phyloP scores from a whole-genome alignment of 2,888 invertebrate species.

The Dugesia japonica region DNA sequence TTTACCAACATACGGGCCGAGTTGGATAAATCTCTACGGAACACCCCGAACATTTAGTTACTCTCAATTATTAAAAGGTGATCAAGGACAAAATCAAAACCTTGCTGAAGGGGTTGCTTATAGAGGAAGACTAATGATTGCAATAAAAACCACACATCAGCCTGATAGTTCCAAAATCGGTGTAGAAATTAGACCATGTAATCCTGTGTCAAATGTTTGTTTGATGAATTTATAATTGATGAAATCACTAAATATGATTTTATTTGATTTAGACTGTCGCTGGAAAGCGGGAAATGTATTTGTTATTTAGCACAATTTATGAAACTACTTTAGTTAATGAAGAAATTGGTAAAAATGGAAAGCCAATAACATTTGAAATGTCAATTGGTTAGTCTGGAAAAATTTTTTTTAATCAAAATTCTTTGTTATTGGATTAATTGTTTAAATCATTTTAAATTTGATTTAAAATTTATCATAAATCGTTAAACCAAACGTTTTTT shows the following conservation, averaged over 20 bases:
- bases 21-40: not conserved
- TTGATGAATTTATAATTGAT: not conserved
- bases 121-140: not conserved
- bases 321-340: not conserved
- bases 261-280: not conserved
- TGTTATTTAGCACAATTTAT: not conserved
- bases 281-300: constrained; percentile 14
- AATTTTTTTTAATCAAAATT: too few relatives aligned
- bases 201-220: constrained; percentile 10
- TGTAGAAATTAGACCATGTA: not conserved
- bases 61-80: not conserved
- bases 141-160: not conserved
- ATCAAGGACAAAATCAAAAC: constrained; percentile 4
- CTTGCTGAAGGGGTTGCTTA: constrained; percentile 1
- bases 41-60: not conserved
- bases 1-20: not conserved
- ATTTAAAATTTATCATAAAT: too few relatives aligned
- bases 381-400: not conserved
- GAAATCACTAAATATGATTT: too few relatives aligned
- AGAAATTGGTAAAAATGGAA: not conserved
- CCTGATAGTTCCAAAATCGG: not conserved
- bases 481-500: too few relatives aligned
- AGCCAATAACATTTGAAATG: not conserved
- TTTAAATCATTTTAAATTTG: too few relatives aligned
- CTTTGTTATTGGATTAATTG: too few relatives aligned